phyloP scores from a whole-genome alignment of 2,113 vertebrate genomes.

The Antennarius striatus region DNA sequence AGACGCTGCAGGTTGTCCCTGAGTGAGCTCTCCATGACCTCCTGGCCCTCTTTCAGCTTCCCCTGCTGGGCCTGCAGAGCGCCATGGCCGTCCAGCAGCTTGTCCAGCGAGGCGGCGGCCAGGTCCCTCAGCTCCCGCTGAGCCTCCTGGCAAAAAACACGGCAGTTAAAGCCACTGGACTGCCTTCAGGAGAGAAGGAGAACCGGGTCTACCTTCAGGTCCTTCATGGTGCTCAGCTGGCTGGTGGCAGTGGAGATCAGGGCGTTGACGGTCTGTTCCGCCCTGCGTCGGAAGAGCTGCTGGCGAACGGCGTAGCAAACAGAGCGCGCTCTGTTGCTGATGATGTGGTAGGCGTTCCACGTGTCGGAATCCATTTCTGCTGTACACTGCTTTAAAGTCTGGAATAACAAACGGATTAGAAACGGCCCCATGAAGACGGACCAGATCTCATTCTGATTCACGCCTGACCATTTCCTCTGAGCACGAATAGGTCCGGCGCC shows the following conservation, averaged over 20 bases:
- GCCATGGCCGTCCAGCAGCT: conserved; percentile 77
- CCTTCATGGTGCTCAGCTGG: conserved; percentile 82
- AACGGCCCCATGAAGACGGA: not conserved
- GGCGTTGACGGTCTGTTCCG: conserved; percentile 81
- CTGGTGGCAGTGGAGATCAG: conserved; percentile 80
- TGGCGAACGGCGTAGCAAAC: conserved; percentile 85
- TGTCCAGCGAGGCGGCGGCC: conserved; percentile 70
- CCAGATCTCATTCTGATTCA: no score
- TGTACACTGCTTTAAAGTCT: conserved; percentile 83
- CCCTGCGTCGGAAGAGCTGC: conserved; percentile 80
- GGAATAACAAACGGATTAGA: conserved; percentile 1
- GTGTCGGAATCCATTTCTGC: conserved; percentile 82
- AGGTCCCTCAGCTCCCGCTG: conserved; percentile 78
- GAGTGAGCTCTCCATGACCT: conserved; percentile 71
- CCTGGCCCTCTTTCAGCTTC: conserved; percentile 76
- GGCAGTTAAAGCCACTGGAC: not conserved
- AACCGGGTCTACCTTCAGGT: conserved; percentile 75
- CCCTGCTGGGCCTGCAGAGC: conserved; percentile 78
- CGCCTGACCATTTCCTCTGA: conserved; percentile 74
- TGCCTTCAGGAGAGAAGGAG: not conserved
- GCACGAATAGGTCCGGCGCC: conserved; percentile 70
- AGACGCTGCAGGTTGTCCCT: conserved; percentile 72
- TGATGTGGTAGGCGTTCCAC: conserved; percentile 86
- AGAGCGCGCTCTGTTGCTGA: conserved; percentile 83
- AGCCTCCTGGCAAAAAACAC: conserved; percentile 69